Base-by-base conservation (phyloP, 64 coral and sea anemone genomes). In the Pocillopora damicornis region DNA sequence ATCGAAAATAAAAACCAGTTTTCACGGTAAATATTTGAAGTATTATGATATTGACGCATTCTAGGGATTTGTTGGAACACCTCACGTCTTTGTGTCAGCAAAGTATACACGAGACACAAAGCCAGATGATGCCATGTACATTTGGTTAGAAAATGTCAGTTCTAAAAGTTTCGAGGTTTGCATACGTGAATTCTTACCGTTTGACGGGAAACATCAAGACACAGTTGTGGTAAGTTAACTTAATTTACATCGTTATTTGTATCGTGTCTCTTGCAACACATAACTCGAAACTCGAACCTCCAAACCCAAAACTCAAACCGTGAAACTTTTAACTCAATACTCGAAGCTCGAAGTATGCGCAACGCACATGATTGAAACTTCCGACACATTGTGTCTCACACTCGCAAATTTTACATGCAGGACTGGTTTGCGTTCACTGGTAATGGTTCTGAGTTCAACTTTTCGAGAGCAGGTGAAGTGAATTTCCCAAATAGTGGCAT, bases 401-500 rank as follows among this genome's bases (percentile, higher is more conserved):
- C 16, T 17, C 61, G 61, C 20, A 23, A 1, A 1, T 11, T 71
- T 9, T 71, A 11, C 20, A 4, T 20, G 17, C 42, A 77, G 75
- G 75, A 77, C 42, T 77, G 75, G 75, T 77, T 77, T 18, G 75
- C 75, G 20, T 77, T 77, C 75, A 15, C 17, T 6, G 42, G 42
- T 20, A 56, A 77, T 77, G 67, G 67, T 20, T 71, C 67, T 71
- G 35, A 76, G 14, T 22, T 77, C 37, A 77, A 77, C 22, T 77
- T 77, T 22, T 56, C 75, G 11, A 56, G 36, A 18, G 20, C 75
- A 17, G 75, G 75, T 22, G 75, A 77, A 58, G 16, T 22, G 37
- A 1, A 22, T n/a, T 77, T 77, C 6, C 75, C 37, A n/a, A 77
- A 77, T 18, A 58, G 1, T 45, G 75, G 75, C 0, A 58, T 8